A percentile compares a stretch with the other conserved stretches of the same genome.
Evolutionary conservation across 37 sponge, comb jelly and placozoan species (phyloP).

Genomic region (Corticium candelabrum): DNA sequence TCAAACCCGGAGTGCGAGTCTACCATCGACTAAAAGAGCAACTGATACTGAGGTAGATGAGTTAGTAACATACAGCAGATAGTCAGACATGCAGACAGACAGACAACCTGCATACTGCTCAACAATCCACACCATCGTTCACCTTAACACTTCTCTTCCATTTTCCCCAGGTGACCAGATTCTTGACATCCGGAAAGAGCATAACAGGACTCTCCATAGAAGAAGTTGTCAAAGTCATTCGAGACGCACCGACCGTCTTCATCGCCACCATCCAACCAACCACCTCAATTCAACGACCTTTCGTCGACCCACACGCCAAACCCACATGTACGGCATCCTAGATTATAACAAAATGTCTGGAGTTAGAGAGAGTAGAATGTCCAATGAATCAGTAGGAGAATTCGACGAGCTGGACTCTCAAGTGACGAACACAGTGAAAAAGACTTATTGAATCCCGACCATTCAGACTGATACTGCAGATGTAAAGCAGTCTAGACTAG

Average conservation of each 20-base stretch:
- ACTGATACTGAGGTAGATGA: background rate
- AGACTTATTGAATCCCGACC: too few relatives aligned
- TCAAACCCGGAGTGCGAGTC: background rate
- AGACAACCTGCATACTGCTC: too few relatives aligned
- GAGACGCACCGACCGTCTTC: conserved; percentile 35
- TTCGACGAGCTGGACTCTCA: background rate
- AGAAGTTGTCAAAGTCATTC: conserved; percentile 43
- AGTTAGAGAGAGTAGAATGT: too few relatives aligned
- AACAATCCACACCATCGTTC: too few relatives aligned
- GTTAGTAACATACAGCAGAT: too few relatives aligned
- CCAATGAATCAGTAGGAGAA: background rate
- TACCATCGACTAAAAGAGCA: background rate
- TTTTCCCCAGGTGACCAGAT: conserved; percentile 75
- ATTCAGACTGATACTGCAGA: too few relatives aligned
- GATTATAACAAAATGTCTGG: background rate
- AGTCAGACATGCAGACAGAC: too few relatives aligned
- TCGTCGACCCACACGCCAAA: background rate
- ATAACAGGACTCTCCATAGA: conserved; percentile 28
- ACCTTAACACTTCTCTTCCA: too few relatives aligned
- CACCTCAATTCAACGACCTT: conserved; percentile 12
- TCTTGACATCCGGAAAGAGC: conserved; percentile 50
- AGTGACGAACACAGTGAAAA: too few relatives aligned
- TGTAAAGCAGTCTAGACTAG: too few relatives aligned
- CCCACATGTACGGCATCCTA: background rate
- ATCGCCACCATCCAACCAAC: conserved; percentile 61